A percentile compares a stretch with the other conserved stretches of the same genome.
These are phyloP conservation scores for Theonella swinhoei DNA, from an alignment of 37 sponge, comb jelly and placozoan genomes.

Conservation along the genomic window DNA sequence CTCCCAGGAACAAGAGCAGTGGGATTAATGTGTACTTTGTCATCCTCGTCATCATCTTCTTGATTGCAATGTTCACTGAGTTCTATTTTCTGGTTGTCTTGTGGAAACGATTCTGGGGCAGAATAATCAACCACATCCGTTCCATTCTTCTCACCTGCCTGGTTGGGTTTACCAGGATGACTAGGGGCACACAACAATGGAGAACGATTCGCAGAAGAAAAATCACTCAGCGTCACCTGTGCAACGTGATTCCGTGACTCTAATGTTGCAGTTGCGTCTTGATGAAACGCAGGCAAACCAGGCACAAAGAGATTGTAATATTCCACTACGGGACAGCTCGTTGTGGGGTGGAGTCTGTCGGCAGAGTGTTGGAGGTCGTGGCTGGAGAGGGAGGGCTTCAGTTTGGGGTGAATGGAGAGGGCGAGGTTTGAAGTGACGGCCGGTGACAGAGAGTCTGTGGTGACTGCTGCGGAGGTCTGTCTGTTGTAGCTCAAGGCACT, in stretches of 20 bases:
- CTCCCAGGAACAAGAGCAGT: neutral
- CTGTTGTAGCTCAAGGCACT: neutral
- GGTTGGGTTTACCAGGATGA: neutral
- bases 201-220: neutral
- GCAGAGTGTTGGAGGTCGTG: conserved; percentile 5
- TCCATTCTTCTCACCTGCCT: neutral
- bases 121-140: neutral
- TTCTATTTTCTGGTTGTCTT: neutral
- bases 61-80: neutral
- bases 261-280: neutral
- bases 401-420: neutral
- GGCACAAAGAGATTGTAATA: conserved; percentile 45
- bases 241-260: neutral
- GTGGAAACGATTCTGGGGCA: too few relatives aligned
- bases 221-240: neutral
- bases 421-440: neutral
- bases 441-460: neutral
- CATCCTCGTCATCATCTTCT: neutral
- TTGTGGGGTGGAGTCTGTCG: neutral
- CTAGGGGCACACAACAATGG: too few relatives aligned
- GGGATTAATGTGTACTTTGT: neutral
- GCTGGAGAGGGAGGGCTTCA: conserved; percentile 19
- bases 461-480: neutral
- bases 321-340: neutral
- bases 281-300: conserved; percentile 12